Evolutionary conservation across 2,888 invertebrate genomes (phyloP).

Genomic region (Venustoraphidia nigricollis): DNA sequence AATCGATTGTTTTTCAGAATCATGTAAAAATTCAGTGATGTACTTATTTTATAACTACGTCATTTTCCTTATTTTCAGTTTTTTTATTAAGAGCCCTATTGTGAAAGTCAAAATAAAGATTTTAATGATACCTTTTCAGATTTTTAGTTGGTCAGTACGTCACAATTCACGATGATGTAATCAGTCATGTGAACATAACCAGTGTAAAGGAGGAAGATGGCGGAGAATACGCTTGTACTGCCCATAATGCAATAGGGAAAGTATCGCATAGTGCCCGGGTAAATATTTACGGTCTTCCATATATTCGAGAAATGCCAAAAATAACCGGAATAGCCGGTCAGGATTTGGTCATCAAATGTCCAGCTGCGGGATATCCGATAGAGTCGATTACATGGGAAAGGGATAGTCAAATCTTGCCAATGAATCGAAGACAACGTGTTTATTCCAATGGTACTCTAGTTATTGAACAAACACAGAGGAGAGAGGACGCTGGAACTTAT

Average conservation of each 20-base stretch:
- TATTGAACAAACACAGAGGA: conserved; percentile 71
- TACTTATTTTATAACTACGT: too few species aligned
- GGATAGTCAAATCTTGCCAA: conserved; percentile 73
- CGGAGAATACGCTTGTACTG: conserved; percentile 75
- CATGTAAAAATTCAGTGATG: background rate
- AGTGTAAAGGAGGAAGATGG: conserved; percentile 79
- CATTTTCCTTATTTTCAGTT: background rate
- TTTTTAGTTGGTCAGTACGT: conserved; percentile 86
- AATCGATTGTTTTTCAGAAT: background rate
- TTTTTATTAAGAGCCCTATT: background rate
- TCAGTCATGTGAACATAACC: conserved; percentile 83
- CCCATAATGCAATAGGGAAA: conserved; percentile 67
- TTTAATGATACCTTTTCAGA: conserved; percentile 27
- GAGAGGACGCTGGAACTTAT: conserved; percentile 77
- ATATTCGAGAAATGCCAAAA: conserved; percentile 76
- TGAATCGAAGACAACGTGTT: conserved; percentile 74
- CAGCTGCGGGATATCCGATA: conserved; percentile 80
- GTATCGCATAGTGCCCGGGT: conserved; percentile 71
- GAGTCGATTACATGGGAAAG: conserved; percentile 81
- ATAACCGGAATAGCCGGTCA: conserved; percentile 75
- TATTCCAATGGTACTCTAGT: conserved; percentile 76
- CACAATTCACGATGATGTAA: conserved; percentile 81
- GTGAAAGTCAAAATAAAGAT: background rate
- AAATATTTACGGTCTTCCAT: conserved; percentile 77
- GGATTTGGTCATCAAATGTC: conserved; percentile 74